A percentile compares a stretch with the other conserved stretches of the same genome.
Evolutionary conservation across 2,113 vertebrate genomes (phyloP).

Genomic region (Paracanthobrama guichenoti): DNA sequence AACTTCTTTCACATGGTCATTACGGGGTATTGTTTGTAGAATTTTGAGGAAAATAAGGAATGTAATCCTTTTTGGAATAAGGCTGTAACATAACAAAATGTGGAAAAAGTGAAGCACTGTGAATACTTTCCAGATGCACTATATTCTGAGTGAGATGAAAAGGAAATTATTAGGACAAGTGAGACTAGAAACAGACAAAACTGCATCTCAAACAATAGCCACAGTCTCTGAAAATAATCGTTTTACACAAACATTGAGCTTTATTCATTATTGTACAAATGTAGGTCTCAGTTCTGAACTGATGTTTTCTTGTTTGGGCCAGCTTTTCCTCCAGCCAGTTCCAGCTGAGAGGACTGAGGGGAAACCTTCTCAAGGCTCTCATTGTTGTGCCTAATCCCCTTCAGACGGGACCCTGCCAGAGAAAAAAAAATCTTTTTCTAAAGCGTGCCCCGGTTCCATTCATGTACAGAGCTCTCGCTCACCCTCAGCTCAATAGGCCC

Average conservation of each 20-base stretch:
- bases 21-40: too few species aligned
- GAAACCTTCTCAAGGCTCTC: conserved; percentile 39
- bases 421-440: conserved; percentile 14
- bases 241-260: conserved; percentile 12
- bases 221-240: not conserved
- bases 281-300: conserved; percentile 2
- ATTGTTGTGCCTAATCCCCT: conserved; percentile 40
- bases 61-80: too few species aligned
- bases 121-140: too few species aligned
- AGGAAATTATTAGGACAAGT: not conserved
- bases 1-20: too few species aligned
- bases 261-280: not conserved
- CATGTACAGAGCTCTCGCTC: conserved; percentile 16
- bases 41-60: too few species aligned
- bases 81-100: too few species aligned
- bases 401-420: conserved; percentile 18
- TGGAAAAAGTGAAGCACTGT: too few species aligned
- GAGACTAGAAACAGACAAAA: not conserved
- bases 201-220: not conserved
- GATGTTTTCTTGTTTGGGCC: conserved; percentile 30
- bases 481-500: conserved; percentile 15
- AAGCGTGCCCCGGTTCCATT: conserved; percentile 14
- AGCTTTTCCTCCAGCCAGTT: not conserved
- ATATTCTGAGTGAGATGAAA: not conserved
- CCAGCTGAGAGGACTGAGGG: conserved; percentile 27